Evolutionary conservation across 64 coral and sea anemone genomes (phyloP).

Genomic region (Orbicella faveolata): DNA sequence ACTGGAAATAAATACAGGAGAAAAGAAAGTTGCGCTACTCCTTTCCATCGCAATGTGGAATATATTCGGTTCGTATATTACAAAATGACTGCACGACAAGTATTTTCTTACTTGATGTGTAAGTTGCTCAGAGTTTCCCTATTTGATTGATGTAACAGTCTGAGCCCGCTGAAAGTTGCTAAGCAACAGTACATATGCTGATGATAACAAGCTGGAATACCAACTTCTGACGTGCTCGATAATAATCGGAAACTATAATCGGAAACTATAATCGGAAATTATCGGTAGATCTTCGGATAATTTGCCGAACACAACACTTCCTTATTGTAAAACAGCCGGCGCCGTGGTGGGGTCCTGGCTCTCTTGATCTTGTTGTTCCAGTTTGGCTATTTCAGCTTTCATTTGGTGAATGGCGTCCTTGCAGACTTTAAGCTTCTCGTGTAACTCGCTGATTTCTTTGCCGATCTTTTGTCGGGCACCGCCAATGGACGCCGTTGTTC

Average conservation of each 20-base stretch:
- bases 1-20: no score
- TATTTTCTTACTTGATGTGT: no score
- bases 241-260: no score
- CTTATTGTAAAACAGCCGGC: slow-evolving; percentile 6
- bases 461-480: slow-evolving; percentile 58
- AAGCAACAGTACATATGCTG: no score
- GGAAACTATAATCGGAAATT: not conserved
- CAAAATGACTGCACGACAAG: no score
- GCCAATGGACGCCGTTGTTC: slow-evolving; percentile 47
- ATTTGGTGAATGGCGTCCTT: slow-evolving; percentile 50
- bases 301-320: not conserved
- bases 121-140: not conserved
- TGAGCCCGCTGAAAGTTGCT: no score
- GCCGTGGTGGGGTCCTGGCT: not conserved
- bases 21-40: no score
- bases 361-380: slow-evolving; percentile 43
- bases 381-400: slow-evolving; percentile 48
- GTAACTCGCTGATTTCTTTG: slow-evolving; percentile 66
- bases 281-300: not conserved
- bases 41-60: no score
- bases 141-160: no score
- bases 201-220: no score
- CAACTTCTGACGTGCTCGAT: no score
- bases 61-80: no score
- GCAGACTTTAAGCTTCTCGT: slow-evolving; percentile 58